Evolutionary conservation across 2,888 invertebrate genomes (phyloP).

Genomic region (Automeris io): DNA sequence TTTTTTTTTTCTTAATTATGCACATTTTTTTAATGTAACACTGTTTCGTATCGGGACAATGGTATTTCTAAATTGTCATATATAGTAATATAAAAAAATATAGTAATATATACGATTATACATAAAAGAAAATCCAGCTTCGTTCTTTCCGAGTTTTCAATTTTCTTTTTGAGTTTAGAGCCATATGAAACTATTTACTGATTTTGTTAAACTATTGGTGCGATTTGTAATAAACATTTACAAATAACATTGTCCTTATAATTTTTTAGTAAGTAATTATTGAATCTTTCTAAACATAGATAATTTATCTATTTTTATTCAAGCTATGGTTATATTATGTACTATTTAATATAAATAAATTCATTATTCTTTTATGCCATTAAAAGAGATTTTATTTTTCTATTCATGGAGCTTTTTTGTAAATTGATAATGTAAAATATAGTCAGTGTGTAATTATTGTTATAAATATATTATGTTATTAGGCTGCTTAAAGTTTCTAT

Average conservation of each 20-base stretch:
- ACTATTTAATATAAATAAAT: constrained; percentile 47
- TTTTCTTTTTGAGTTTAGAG: no score
- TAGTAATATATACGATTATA: no score
- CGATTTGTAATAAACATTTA: constrained; percentile 3
- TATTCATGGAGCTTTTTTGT: constrained; percentile 59
- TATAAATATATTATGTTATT: constrained; percentile 31
- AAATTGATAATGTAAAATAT: constrained; percentile 61
- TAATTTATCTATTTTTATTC: constrained; percentile 6
- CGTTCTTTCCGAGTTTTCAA: no score
- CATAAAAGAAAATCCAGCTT: no score
- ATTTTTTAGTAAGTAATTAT: background rate
- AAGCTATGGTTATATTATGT: constrained; percentile 8
- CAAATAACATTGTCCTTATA: background rate
- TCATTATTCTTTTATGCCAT: constrained; percentile 51
- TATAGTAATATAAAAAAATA: no score
- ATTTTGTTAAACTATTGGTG: no score
- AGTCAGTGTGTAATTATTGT: constrained; percentile 55
- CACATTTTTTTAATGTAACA: constrained; percentile 5
- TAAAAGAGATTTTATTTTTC: constrained; percentile 59
- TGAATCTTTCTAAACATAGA: background rate
- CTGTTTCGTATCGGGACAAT: constrained; percentile 1
- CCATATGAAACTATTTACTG: no score
- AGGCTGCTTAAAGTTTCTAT: constrained; percentile 65
- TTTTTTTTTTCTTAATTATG: constrained; percentile 3
- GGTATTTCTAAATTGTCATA: constrained; percentile 8